These are phyloP conservation scores for Eulemur mongoz DNA, from an alignment of 2,797 vertebrate species.

Conservation along the genomic window DNA sequence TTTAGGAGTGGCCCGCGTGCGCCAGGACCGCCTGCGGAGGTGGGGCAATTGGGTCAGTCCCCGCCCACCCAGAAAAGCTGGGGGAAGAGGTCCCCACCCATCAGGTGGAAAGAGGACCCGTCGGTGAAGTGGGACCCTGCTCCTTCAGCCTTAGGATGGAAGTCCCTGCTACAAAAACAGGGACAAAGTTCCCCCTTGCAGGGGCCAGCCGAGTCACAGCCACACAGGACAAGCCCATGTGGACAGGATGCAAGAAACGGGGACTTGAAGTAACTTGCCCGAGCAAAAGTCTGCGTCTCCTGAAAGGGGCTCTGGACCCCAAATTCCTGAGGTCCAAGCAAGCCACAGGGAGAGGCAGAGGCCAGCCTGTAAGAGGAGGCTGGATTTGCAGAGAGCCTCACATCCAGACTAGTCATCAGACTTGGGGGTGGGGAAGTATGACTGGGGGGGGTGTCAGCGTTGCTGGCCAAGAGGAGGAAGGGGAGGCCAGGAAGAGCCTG, in stretches of 20 bases:
- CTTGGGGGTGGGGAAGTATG: neutral
- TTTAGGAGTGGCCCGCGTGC: fast-evolving
- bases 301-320: neutral
- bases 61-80: neutral
- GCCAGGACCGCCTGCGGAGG: neutral
- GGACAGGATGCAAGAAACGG: neutral
- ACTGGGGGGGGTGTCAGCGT: too few species aligned
- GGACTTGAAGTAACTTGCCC: neutral
- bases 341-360: neutral
- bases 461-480: neutral
- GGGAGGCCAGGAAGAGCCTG: neutral
- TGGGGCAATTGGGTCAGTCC: neutral
- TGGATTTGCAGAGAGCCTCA: neutral
- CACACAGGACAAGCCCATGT: neutral
- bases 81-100: fast-evolving
- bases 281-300: neutral
- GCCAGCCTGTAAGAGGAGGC: neutral
- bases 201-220: too few species aligned
- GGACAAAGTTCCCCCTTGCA: neutral
- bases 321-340: neutral
- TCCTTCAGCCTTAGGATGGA: neutral
- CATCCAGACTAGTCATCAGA: neutral
- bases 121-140: too few species aligned
- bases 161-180: neutral
- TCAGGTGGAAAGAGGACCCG: neutral